Percentiles rank a stretch among this genome's conserved stretches.
Conservation (phyloP, 2,113 vertebrate genomes). For the Paedocypris sp. region DNA sequence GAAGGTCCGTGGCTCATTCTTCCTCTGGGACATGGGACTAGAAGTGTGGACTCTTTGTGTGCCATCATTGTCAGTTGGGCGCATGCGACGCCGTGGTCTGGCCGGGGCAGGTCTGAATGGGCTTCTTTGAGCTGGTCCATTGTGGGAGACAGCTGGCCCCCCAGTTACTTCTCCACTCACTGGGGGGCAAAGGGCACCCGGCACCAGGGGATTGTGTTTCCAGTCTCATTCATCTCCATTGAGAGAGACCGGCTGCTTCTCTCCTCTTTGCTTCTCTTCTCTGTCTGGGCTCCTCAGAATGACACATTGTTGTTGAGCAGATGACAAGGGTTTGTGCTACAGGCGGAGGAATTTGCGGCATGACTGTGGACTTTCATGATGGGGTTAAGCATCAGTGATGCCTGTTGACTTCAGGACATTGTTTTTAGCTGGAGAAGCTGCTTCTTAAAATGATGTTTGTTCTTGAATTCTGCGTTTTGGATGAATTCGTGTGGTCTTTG, state of each 20-base stretch:
- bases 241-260: conserved; percentile 33
- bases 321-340: conserved; percentile 24
- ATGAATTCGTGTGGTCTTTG: no score
- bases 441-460: background rate
- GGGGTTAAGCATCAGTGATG: background rate
- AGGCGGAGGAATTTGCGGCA: conserved; percentile 12
- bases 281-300: conserved; percentile 17
- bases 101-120: conserved; percentile 53
- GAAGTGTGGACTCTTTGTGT: conserved; percentile 34
- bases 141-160: conserved; percentile 66
- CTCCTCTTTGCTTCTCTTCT: conserved; percentile 21
- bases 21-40: conserved; percentile 4
- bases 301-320: conserved; percentile 28
- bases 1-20: conserved; percentile 8
- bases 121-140: conserved; percentile 56
- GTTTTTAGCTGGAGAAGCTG: background rate
- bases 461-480: no score
- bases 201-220: conserved; percentile 60
- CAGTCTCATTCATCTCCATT: conserved; percentile 27
- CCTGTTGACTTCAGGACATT: background rate
- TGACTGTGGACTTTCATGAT: conserved; percentile 9
- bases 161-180: conserved; percentile 55
- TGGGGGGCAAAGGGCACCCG: conserved; percentile 55
- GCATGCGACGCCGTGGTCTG: conserved; percentile 38
- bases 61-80: conserved; percentile 45